These are phyloP conservation scores for Diarsia dahlii DNA, from an alignment of 2,888 invertebrate genomes.

Conservation along the genomic window DNA sequence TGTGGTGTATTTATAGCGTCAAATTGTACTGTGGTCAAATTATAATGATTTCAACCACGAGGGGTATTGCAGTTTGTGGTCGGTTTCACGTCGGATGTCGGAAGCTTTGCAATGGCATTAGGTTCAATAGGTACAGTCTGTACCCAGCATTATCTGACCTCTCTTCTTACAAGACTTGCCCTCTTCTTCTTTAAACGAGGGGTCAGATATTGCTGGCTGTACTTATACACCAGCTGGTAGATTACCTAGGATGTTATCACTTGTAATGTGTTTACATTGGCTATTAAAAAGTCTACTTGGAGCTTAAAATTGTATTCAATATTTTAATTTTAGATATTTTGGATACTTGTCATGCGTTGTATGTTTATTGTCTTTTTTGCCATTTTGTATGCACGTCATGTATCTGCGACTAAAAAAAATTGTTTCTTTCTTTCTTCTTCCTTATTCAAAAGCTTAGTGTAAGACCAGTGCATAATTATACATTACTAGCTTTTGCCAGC, in stretches of 20 bases:
- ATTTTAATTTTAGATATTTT: too few species aligned
- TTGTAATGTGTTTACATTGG: not conserved
- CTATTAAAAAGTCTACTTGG: not conserved
- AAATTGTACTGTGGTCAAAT: constrained; percentile 47
- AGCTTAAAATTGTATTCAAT: not conserved
- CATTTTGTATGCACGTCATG: too few species aligned
- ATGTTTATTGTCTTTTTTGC: too few species aligned
- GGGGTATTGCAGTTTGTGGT: constrained; percentile 49
- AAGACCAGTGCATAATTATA: not conserved
- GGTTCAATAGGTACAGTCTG: not conserved
- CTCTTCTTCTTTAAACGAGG: too few species aligned
- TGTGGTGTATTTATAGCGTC: constrained; percentile 16
- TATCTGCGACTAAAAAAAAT: too few species aligned
- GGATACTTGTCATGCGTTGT: too few species aligned
- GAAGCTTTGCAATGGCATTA: constrained; percentile 21
- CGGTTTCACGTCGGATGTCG: constrained; percentile 19
- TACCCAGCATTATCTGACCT: too few species aligned
- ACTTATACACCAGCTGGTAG: not conserved
- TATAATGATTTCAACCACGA: constrained; percentile 43
- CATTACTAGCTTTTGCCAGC: too few species aligned
- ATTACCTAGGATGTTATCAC: not conserved
- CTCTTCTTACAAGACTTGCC: too few species aligned
- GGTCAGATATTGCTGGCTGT: too few species aligned
- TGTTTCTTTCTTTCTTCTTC: too few species aligned
- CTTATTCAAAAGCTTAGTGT: not conserved